phyloP scores from a whole-genome alignment of 2,888 invertebrate species.

The Morpho achilles region DNA sequence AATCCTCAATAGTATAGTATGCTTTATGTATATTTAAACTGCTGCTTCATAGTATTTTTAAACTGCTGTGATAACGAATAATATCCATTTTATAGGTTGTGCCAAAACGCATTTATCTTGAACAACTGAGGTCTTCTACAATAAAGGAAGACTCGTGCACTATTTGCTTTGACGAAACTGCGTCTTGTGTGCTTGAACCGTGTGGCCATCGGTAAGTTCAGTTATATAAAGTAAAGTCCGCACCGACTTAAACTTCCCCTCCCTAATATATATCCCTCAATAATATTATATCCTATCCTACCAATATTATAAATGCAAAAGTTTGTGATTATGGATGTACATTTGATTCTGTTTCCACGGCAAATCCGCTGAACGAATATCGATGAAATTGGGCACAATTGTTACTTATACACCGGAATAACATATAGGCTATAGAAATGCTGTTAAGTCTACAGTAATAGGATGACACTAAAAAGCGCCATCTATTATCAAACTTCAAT shows the following conservation, averaged over 20 bases:
- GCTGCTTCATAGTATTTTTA: neutral
- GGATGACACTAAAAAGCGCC: too few species aligned
- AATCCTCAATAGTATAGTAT: too few species aligned
- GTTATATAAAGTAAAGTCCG: neutral
- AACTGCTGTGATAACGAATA: neutral
- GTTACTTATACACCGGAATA: too few species aligned
- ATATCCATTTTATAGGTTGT: constrained; percentile 68
- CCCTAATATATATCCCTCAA: neutral
- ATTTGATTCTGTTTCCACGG: too few species aligned
- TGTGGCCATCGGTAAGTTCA: constrained; percentile 87
- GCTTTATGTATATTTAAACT: neutral
- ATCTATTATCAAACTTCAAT: too few species aligned
- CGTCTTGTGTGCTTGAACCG: constrained; percentile 86
- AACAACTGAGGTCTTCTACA: constrained; percentile 84
- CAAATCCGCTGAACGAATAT: too few species aligned
- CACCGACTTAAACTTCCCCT: neutral
- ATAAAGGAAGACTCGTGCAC: constrained; percentile 92
- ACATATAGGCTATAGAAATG: too few species aligned
- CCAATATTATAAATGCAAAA: too few species aligned
- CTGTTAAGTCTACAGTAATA: too few species aligned
- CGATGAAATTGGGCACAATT: too few species aligned
- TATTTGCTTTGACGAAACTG: constrained; percentile 90
- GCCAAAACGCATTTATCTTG: constrained; percentile 89
- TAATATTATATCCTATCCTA: too few species aligned
- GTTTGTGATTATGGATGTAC: too few species aligned